phyloP scores from a whole-genome alignment of 2,113 vertebrate genomes.

The Anolis carolinensis region DNA sequence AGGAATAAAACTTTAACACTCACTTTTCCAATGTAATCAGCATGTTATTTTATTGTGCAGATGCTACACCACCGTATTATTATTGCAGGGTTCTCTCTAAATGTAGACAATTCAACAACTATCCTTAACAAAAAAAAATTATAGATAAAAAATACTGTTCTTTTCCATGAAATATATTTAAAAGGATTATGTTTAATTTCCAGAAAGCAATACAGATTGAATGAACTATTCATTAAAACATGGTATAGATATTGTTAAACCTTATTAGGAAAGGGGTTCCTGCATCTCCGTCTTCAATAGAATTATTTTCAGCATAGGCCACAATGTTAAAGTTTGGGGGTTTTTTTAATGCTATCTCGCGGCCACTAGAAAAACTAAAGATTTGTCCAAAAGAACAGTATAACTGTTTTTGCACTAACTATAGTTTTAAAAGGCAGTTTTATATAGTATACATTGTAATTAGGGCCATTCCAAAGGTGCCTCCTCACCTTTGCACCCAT shows the following conservation, averaged over 20 bases:
- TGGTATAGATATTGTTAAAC: neutral
- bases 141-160: conserved; percentile 46
- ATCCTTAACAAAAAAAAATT: conserved; percentile 65
- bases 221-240: neutral
- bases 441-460: too few species aligned
- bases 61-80: conserved; percentile 64
- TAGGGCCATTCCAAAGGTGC: too few species aligned
- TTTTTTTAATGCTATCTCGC: neutral
- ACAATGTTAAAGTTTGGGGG: neutral
- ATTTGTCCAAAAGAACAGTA: neutral
- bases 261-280: neutral
- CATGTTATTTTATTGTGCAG: conserved; percentile 68
- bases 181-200: conserved; percentile 62
- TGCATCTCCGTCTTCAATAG: neutral
- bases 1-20: conserved; percentile 48
- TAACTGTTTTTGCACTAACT: too few species aligned
- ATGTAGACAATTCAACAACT: conserved; percentile 63
- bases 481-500: too few species aligned
- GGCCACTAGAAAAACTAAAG: neutral
- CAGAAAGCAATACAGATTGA: conserved; percentile 40
- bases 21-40: conserved; percentile 65
- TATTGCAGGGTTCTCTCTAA: conserved; percentile 58
- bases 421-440: too few species aligned
- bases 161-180: conserved; percentile 55
- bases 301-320: neutral